Evolutionary conservation across 2,797 vertebrate genomes (phyloP).

Genomic region (Pseudochaenichthys georgianus): DNA sequence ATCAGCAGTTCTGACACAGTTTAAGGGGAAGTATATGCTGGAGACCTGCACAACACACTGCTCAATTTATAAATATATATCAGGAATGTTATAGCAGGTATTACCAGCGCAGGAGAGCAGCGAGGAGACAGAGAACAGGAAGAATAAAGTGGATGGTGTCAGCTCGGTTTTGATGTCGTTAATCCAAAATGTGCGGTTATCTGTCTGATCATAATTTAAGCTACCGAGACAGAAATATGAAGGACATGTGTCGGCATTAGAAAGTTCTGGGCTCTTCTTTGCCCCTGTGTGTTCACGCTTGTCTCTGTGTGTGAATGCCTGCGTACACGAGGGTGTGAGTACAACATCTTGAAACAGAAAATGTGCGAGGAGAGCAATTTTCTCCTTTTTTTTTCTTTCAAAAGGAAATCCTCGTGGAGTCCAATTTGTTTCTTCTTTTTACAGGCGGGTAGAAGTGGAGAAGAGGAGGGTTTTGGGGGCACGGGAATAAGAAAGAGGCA

Average conservation of each 20-base stretch:
- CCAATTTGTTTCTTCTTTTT: constrained; percentile 74
- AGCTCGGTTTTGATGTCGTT: constrained; percentile 47
- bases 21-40: constrained; percentile 56
- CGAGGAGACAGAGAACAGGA: constrained; percentile 40
- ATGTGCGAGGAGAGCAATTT: constrained; percentile 66
- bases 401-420: constrained; percentile 66
- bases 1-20: constrained; percentile 68
- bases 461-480: constrained; percentile 66
- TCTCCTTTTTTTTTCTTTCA: constrained; percentile 18
- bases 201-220: constrained; percentile 59
- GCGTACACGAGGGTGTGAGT: constrained; percentile 22
- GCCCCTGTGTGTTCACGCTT: not conserved
- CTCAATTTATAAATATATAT: constrained; percentile 55
- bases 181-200: constrained; percentile 61
- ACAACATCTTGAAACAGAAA: constrained; percentile 55
- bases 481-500: constrained; percentile 80
- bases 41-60: constrained; percentile 46
- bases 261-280: constrained; percentile 21
- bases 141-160: constrained; percentile 50
- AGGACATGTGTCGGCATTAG: constrained; percentile 17
- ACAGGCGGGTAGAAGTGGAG: constrained; percentile 49
- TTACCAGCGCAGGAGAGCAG: constrained; percentile 35
- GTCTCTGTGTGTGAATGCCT: constrained; percentile 25
- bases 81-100: constrained; percentile 51
- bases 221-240: constrained; percentile 45